Base-by-base conservation (phyloP, 2,113 vertebrate species). In the Candoia aspera region DNA sequence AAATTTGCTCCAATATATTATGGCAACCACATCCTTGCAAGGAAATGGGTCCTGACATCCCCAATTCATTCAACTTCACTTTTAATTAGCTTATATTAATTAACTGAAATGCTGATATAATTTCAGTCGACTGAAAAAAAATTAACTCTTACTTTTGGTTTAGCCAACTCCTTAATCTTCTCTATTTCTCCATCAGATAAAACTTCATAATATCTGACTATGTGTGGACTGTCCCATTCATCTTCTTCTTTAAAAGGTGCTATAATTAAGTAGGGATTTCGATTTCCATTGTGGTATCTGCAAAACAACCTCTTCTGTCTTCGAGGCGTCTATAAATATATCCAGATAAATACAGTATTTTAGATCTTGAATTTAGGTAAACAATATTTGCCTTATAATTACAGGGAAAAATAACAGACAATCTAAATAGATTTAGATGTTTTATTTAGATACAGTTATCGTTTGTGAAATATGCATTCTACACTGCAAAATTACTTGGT, bases 151-250 rank as follows among this genome's bases (percentile, higher is more conserved):
- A 99, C 99, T 96, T 96, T 98, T 94, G 99, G 99, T 95, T 99
- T 99, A 3, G 99, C 98, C 11, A 99, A 94, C 90, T 99, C 97
- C 92, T 99, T 99, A 92, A 99, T 99, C 96, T 97, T 99, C 93
- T 98, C 97, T 0, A 99, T 99, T 95, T 99, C 99, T 86, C 98
- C 95, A 13, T 99, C 95, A 10, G 98, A 98, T 94, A 99, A 97
- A 46, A 98, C 94, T 0, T 99, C 95, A 24, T 99, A 98, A 96
- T 98, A 99, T 87, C 99, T 98, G 0, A 99, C 99, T 29, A 99
- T 99, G 64, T 96, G 98, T 0, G 99, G 99, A 85, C 98, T 99
- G 92, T 99, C 99, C 99, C 99, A 99, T 91, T 99, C 99, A 2
- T 99, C 99, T 93, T 99, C 99, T 92, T 99, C 98, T 94, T 98